Evolutionary conservation across 2,113 vertebrate species (phyloP).

Genomic region (Clinocottus analis): DNA sequence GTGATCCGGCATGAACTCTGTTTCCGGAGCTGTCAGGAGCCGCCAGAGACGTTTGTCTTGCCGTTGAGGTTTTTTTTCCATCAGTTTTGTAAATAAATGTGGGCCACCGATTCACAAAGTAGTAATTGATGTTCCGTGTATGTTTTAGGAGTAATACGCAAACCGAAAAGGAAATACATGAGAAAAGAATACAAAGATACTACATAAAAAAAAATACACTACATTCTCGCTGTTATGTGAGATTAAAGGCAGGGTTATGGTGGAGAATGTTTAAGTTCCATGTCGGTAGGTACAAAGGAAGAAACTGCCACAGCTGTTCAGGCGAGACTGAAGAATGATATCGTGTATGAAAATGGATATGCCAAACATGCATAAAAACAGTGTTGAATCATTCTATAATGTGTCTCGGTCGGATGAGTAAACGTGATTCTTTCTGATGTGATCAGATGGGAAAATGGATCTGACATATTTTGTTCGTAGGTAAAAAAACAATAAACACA

Average conservation of each 20-base stretch:
- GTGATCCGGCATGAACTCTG: slow-evolving; percentile 46
- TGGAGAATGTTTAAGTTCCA: slow-evolving; percentile 30
- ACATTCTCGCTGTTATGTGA: neutral
- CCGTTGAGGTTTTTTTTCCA: slow-evolving; percentile 9
- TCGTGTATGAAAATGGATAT: slow-evolving; percentile 25
- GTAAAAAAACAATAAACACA: slow-evolving; percentile 10
- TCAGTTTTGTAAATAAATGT: slow-evolving; percentile 53
- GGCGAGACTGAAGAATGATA: slow-evolving; percentile 7
- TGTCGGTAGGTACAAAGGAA: slow-evolving; percentile 21
- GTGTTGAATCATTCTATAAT: slow-evolving; percentile 30
- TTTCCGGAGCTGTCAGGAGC: slow-evolving; percentile 47
- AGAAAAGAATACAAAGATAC: slow-evolving; percentile 24
- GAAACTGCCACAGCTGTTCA: slow-evolving; percentile 24
- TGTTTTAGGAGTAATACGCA: slow-evolving; percentile 15
- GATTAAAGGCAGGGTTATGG: slow-evolving; percentile 50
- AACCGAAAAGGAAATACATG: slow-evolving; percentile 27
- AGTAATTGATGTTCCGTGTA: slow-evolving; percentile 40
- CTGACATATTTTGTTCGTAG: slow-evolving; percentile 7
- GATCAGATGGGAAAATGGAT: slow-evolving; percentile 22
- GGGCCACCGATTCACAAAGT: slow-evolving; percentile 37
- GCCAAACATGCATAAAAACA: slow-evolving; percentile 44
- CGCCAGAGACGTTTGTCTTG: slow-evolving; percentile 14
- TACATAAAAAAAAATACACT: slow-evolving; percentile 6
- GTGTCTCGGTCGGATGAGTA: slow-evolving; percentile 28
- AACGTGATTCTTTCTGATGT: slow-evolving; percentile 29